These are phyloP conservation scores for Scrobipalpa atriplicella DNA, from an alignment of 2,888 invertebrate species.

Conservation along the genomic window DNA sequence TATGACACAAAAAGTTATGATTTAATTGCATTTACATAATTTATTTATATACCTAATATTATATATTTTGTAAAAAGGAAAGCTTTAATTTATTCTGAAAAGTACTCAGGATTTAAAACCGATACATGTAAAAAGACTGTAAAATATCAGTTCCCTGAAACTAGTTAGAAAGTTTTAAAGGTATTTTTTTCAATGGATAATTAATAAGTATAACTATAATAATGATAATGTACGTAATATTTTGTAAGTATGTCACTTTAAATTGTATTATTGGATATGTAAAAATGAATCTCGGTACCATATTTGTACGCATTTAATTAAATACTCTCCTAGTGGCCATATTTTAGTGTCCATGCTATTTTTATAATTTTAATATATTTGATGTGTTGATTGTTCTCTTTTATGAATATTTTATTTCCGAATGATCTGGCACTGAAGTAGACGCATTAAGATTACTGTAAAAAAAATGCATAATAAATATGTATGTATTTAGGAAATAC, in stretches of 20 bases:
- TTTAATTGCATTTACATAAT: slow-evolving; percentile 80
- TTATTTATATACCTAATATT: slow-evolving; percentile 60
- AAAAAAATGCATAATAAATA: slow-evolving; percentile 58
- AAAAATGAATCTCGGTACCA: slow-evolving; percentile 36
- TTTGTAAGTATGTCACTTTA: slow-evolving; percentile 26
- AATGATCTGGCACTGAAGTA: slow-evolving; percentile 61
- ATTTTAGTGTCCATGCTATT: slow-evolving; percentile 64
- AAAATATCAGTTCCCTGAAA: slow-evolving; percentile 70
- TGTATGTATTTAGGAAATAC: slow-evolving; percentile 60
- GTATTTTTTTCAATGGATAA: slow-evolving; percentile 54
- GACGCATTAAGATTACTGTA: slow-evolving; percentile 54
- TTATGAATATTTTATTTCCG: slow-evolving; percentile 32
- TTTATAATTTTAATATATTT: slow-evolving; percentile 53
- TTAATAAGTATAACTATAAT: slow-evolving; percentile 39
- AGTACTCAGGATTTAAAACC: slow-evolving; percentile 73
- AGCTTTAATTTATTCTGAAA: slow-evolving; percentile 82
- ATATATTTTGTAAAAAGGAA: slow-evolving; percentile 73
- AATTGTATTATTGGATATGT: slow-evolving; percentile 26
- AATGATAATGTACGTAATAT: slow-evolving; percentile 27
- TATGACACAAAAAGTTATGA: slow-evolving; percentile 71
- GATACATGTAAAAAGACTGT: slow-evolving; percentile 78
- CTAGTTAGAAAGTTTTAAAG: slow-evolving; percentile 59
- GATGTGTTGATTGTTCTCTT: slow-evolving; percentile 56
- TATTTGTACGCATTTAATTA: slow-evolving; percentile 49
- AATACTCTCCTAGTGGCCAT: slow-evolving; percentile 75